phyloP scores from a whole-genome alignment of 2,888 invertebrate genomes.

The Drosophila colorata region DNA sequence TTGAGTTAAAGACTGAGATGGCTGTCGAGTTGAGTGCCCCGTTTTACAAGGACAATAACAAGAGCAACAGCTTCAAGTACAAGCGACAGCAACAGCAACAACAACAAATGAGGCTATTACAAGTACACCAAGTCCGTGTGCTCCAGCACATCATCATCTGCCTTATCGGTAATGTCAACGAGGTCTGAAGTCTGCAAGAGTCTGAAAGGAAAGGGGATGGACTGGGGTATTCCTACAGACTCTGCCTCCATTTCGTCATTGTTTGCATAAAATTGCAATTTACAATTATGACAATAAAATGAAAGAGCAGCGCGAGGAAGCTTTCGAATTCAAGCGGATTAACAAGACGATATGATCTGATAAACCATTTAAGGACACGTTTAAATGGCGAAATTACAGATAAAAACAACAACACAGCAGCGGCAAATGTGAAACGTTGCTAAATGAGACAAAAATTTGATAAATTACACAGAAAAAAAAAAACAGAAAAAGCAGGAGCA shows the following conservation, averaged over 20 bases:
- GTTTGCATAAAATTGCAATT: slow-evolving; percentile 84
- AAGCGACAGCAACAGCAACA: slow-evolving; percentile 42
- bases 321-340: slow-evolving; percentile 50
- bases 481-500: not conserved
- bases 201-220: not conserved
- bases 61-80: slow-evolving; percentile 71
- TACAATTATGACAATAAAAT: slow-evolving; percentile 81
- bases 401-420: slow-evolving; percentile 43
- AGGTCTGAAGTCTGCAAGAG: slow-evolving; percentile 32
- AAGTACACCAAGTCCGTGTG: slow-evolving; percentile 34
- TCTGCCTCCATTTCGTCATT: slow-evolving; percentile 43
- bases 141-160: slow-evolving; percentile 21
- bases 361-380: slow-evolving; percentile 52
- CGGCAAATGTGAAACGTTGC: slow-evolving; percentile 45
- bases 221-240: slow-evolving; percentile 10
- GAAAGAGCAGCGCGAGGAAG: slow-evolving; percentile 18
- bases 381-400: slow-evolving; percentile 53
- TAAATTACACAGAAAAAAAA: slow-evolving; percentile 52
- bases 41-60: slow-evolving; percentile 67
- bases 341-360: slow-evolving; percentile 36
- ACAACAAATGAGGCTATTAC: slow-evolving; percentile 60
- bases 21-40: slow-evolving; percentile 69
- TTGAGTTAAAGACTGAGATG: not conserved
- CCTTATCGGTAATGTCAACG: slow-evolving; percentile 75
- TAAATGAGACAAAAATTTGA: slow-evolving; percentile 75